Evolutionary conservation across 1,140 invertebrate genomes (phyloP).

Genomic region (Eupeodes corollae): DNA sequence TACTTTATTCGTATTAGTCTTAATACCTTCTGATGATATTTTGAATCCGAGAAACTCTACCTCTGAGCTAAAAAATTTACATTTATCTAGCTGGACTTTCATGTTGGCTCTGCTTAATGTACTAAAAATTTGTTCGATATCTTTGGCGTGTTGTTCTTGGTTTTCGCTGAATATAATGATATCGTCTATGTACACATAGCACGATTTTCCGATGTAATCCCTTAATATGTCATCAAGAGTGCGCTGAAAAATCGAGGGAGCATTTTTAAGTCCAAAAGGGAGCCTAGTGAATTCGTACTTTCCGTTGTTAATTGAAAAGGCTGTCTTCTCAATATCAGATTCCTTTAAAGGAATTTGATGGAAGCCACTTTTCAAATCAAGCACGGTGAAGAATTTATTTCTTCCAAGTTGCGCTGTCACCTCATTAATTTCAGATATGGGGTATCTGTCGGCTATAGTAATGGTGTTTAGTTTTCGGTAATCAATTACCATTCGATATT

Average conservation of each 20-base stretch:
- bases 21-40: too few species aligned
- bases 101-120: slow-evolving; percentile 29
- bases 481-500: too few species aligned
- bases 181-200: slow-evolving; percentile 35
- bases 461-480: too few species aligned
- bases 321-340: too few species aligned
- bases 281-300: too few species aligned
- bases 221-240: slow-evolving; percentile 23
- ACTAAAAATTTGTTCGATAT: slow-evolving; percentile 1
- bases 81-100: too few species aligned
- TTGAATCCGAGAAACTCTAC: slow-evolving; percentile 5
- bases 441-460: slow-evolving; percentile 8
- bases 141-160: slow-evolving; percentile 17
- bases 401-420: slow-evolving; percentile 30
- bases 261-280: too few species aligned
- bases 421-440: slow-evolving; percentile 17
- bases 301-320: too few species aligned
- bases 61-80: slow-evolving; percentile 28
- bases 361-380: too few species aligned
- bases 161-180: slow-evolving; percentile 31
- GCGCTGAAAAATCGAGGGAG: slow-evolving; percentile 37
- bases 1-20: slow-evolving; percentile 11
- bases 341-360: too few species aligned
- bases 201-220: slow-evolving; percentile 15
- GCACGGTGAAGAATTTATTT: too few species aligned